A percentile compares a stretch with the other conserved stretches of the same genome.
These are phyloP conservation scores for Paradoxurus hermaphroditus DNA, from an alignment of 2,113 vertebrate species.

Conservation along the genomic window DNA sequence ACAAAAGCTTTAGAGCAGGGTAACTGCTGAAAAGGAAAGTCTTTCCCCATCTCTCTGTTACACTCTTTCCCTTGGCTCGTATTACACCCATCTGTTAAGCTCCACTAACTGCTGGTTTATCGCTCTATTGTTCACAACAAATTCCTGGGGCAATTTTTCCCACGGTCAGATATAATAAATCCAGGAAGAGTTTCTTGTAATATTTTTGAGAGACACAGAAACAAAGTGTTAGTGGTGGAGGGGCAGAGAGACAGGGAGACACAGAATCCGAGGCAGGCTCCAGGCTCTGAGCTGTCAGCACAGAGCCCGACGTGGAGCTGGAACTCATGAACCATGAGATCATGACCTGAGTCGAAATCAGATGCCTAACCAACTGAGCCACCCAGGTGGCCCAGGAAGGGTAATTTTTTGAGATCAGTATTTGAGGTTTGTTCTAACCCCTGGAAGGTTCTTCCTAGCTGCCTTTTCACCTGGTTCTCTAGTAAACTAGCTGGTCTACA, in stretches of 20 bases:
- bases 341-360: too few species aligned
- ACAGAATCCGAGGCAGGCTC: too few species aligned
- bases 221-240: too few species aligned
- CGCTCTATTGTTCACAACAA: background rate
- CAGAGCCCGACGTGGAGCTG: too few species aligned
- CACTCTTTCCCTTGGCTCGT: background rate
- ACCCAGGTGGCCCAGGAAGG: background rate
- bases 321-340: too few species aligned
- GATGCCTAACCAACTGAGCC: too few species aligned
- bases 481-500: background rate
- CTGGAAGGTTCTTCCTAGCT: background rate
- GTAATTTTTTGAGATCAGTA: background rate
- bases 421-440: background rate
- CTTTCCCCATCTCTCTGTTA: background rate
- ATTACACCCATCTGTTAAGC: background rate
- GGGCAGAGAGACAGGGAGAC: too few species aligned
- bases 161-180: background rate
- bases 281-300: too few species aligned
- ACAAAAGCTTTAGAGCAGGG: background rate
- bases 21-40: too few species aligned
- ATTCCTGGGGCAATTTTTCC: background rate
- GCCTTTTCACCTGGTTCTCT: background rate
- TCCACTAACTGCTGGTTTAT: background rate
- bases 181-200: background rate
- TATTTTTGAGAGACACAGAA: too few species aligned